Evolutionary conservation across 2,888 invertebrate genomes (phyloP).

Genomic region (Nemapogon koenigi): DNA sequence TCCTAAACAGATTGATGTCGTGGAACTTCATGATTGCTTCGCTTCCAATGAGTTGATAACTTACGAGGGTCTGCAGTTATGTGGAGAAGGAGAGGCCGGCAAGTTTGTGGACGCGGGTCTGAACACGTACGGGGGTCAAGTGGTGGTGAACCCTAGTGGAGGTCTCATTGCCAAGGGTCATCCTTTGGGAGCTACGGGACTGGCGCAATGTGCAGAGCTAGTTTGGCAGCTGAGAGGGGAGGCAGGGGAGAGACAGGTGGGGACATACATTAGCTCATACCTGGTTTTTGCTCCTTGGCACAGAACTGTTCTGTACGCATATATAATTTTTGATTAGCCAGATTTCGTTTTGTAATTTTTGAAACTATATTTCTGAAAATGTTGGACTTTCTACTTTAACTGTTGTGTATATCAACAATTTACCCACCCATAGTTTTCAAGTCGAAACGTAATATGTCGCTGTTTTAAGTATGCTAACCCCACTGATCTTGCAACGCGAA

Average conservation of each 20-base stretch:
- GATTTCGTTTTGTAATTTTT: no score
- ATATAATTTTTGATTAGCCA: no score
- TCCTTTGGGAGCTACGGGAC: slow-evolving; percentile 94
- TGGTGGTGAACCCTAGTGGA: slow-evolving; percentile 98
- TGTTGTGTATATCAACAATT: no score
- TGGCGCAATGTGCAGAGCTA: slow-evolving; percentile 90
- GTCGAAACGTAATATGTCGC: no score
- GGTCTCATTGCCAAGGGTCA: slow-evolving; percentile 99
- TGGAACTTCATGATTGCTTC: slow-evolving; percentile 98
- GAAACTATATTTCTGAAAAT: no score
- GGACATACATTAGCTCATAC: no score
- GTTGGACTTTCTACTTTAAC: no score
- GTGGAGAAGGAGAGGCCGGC: slow-evolving; percentile 88
- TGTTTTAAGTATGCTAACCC: no score
- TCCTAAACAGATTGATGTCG: slow-evolving; percentile 87
- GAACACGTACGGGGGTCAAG: slow-evolving; percentile 96
- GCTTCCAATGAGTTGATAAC: slow-evolving; percentile 96
- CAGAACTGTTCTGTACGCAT: no score
- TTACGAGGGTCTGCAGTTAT: slow-evolving; percentile 95
- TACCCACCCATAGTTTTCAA: no score
- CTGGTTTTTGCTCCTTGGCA: no score
- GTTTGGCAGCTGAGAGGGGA: slow-evolving; percentile 84
- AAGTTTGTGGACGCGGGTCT: slow-evolving; percentile 92
- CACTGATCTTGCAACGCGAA: no score
- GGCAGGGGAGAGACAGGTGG: slow-evolving; percentile 77